A percentile compares a stretch with the other conserved stretches of the same genome.
These are phyloP conservation scores for Drosophila colorata DNA, from an alignment of 2,888 invertebrate species.

Conservation along the genomic window DNA sequence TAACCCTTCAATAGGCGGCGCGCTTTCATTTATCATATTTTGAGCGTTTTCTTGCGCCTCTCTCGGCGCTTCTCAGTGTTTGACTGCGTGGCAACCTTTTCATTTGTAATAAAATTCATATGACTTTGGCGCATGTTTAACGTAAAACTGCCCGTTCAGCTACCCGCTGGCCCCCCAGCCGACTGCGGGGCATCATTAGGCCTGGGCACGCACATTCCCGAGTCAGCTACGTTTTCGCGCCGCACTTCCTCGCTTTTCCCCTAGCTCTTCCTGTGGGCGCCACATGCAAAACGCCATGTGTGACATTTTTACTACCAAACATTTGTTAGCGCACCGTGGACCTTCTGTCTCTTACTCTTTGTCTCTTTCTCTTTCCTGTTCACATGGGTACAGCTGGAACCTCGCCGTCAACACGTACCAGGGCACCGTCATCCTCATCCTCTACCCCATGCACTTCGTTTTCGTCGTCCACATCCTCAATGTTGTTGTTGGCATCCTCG, in stretches of 20 bases:
- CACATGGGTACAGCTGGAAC: constrained; percentile 19
- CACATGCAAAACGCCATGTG: constrained; percentile 79
- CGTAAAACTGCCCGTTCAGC: constrained; percentile 50
- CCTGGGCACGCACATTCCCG: constrained; percentile 69
- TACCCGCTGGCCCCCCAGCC: neutral
- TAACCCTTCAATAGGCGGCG: constrained; percentile 58
- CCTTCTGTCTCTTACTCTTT: constrained; percentile 1
- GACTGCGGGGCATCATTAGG: constrained; percentile 67
- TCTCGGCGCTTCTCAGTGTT: constrained; percentile 19
- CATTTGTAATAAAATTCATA: constrained; percentile 80
- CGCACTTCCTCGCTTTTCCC: neutral
- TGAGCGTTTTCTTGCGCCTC: constrained; percentile 37
- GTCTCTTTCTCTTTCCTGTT: neutral
- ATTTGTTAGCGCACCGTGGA: constrained; percentile 69
- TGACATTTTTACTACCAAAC: constrained; percentile 79
- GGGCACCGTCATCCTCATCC: constrained; percentile 42
- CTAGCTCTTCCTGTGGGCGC: constrained; percentile 28
- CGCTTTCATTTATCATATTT: constrained; percentile 64
- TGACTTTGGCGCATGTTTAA: constrained; percentile 77
- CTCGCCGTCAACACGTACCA: constrained; percentile 69
- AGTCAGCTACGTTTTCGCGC: constrained; percentile 17
- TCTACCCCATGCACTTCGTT: constrained; percentile 4
- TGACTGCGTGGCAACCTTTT: constrained; percentile 60
- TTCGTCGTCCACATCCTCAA: constrained; percentile 4
- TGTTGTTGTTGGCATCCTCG: constrained; percentile 47